A percentile compares a stretch with the other conserved stretches of the same genome.
phyloP scores from a whole-genome alignment of 2,888 invertebrate species.

The Cordylochernes scorpioides region DNA sequence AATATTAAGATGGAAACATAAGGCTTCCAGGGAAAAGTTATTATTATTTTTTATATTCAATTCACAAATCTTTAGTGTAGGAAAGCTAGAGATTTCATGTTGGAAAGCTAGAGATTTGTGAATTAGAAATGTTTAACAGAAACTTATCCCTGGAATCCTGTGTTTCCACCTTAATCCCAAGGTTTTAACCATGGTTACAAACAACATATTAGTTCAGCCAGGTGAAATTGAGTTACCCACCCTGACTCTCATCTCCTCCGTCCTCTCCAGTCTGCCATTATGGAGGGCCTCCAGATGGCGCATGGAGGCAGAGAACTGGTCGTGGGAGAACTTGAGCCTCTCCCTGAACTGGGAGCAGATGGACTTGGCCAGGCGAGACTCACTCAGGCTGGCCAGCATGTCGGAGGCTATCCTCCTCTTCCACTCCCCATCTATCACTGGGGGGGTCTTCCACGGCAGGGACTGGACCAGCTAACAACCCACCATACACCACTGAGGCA shows the following conservation, averaged over 20 bases:
- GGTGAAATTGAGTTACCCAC: conserved; percentile 5
- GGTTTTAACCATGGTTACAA: not conserved
- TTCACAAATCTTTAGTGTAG: no score
- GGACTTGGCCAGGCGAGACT: conserved; percentile 38
- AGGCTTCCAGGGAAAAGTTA: no score
- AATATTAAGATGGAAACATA: no score
- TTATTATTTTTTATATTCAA: no score
- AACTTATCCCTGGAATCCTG: no score
- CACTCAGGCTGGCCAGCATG: conserved; percentile 40
- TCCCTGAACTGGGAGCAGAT: conserved; percentile 49
- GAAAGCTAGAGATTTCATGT: no score
- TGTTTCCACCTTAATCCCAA: no score
- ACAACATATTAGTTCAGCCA: not conserved
- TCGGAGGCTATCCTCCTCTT: conserved; percentile 38
- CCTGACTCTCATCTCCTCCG: conserved; percentile 46
- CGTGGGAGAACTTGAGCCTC: conserved; percentile 44
- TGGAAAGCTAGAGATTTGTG: no score
- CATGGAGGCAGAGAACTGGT: conserved; percentile 43
- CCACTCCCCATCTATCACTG: conserved; percentile 31
- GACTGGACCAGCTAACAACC: conserved; percentile 30
- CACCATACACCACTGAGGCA: no score
- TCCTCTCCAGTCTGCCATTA: conserved; percentile 41
- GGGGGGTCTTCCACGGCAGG: conserved; percentile 33
- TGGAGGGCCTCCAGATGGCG: conserved; percentile 38
- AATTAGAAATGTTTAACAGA: no score